A percentile compares a stretch with the other conserved stretches of the same genome.
These are phyloP conservation scores for Xanthorhoe spadicearia DNA, from an alignment of 2,888 invertebrate genomes.

Conservation along the genomic window DNA sequence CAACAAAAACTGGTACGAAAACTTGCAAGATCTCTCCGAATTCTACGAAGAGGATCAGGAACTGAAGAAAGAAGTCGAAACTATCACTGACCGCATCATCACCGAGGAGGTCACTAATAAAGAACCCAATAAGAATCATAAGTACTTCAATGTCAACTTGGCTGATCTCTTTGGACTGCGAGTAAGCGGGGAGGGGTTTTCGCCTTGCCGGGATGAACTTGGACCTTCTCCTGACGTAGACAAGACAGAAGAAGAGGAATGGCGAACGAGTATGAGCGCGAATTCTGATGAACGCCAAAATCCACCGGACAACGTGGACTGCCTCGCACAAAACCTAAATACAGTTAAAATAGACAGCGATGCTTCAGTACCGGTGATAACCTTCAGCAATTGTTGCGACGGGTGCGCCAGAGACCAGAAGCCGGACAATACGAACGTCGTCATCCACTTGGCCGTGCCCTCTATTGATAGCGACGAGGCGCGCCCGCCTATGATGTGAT, in stretches of 20 bases:
- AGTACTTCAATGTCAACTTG: constrained; percentile 77
- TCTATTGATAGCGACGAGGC: constrained; percentile 75
- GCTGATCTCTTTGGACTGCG: constrained; percentile 71
- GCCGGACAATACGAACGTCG: constrained; percentile 68
- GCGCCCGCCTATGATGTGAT: constrained; percentile 79
- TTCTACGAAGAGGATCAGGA: constrained; percentile 80
- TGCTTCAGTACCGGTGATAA: constrained; percentile 76
- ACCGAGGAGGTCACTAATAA: constrained; percentile 60
- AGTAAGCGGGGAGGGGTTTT: constrained; percentile 70
- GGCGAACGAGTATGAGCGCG: constrained; percentile 79
- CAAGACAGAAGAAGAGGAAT: constrained; percentile 73
- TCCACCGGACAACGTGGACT: constrained; percentile 59
- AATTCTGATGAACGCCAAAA: constrained; percentile 66
- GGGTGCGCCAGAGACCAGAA: constrained; percentile 59
- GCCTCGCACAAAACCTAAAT: constrained; percentile 67
- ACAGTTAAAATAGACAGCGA: constrained; percentile 71
- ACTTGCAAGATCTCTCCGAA: constrained; percentile 76
- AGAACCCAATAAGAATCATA: constrained; percentile 52
- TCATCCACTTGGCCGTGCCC: constrained; percentile 77
- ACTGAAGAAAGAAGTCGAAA: constrained; percentile 68
- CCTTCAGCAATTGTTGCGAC: constrained; percentile 81
- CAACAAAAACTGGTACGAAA: constrained; percentile 69
- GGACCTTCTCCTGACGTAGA: constrained; percentile 66
- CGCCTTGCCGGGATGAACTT: constrained; percentile 63
- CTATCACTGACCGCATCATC: constrained; percentile 68